Conservation (phyloP, 2,888 invertebrate species). For the Mythimna loreyi region DNA sequence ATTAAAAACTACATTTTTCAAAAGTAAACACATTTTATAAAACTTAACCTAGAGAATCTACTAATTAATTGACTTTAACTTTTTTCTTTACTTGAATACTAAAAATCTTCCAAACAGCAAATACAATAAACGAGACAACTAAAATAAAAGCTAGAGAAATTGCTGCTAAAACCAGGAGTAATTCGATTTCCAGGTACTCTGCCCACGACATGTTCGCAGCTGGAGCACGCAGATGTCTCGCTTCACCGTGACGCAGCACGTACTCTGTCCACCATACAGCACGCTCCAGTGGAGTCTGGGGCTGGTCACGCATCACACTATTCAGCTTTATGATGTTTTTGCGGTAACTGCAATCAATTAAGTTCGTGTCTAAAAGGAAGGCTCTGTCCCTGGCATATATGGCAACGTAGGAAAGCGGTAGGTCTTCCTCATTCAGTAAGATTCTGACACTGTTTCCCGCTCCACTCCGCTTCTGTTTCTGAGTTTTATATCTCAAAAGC, state of each 20-base stretch:
- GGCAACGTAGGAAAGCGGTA: too few relatives aligned
- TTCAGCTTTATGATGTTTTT: not conserved
- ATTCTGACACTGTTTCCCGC: too few relatives aligned
- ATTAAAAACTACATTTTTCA: too few relatives aligned
- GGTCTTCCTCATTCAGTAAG: too few relatives aligned
- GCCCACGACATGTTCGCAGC: conserved; percentile 69
- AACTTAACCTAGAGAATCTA: not conserved
- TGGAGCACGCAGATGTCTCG: conserved; percentile 78
- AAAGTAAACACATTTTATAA: too few relatives aligned
- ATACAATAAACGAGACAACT: not conserved
- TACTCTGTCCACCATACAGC: conserved; percentile 83
- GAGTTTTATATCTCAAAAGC: too few relatives aligned
- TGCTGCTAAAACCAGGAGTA: not conserved
- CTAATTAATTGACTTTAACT: not conserved
- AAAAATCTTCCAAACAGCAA: not conserved
- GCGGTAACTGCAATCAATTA: not conserved
- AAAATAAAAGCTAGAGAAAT: not conserved
- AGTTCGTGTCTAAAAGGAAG: too few relatives aligned
- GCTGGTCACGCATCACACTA: conserved; percentile 74
- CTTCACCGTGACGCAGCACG: conserved; percentile 79
- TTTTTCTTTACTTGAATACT: not conserved
- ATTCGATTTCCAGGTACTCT: conserved; percentile 52
- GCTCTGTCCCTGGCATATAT: too few relatives aligned
- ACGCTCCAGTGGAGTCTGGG: conserved; percentile 77
- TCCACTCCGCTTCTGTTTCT: too few relatives aligned